A percentile compares a stretch with the other conserved stretches of the same genome.
These are phyloP conservation scores for Tragelaphus eurycerus DNA, from an alignment of 2,797 vertebrate genomes.

Conservation along the genomic window DNA sequence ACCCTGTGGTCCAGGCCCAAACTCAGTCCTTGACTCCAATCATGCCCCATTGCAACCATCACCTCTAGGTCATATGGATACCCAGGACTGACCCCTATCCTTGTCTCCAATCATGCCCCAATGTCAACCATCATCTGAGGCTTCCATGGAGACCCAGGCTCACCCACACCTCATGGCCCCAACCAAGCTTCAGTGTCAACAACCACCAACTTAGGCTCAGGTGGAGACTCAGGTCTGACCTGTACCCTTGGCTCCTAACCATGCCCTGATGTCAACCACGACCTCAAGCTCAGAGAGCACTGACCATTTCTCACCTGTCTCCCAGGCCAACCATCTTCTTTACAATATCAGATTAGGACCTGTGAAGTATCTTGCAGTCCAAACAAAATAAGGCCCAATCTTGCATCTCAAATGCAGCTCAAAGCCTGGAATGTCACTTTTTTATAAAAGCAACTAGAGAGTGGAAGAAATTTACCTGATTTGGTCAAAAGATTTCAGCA, in stretches of 20 bases:
- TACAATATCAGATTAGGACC: not conserved
- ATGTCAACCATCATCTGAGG: not conserved
- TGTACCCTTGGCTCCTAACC: not conserved
- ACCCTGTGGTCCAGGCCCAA: not conserved
- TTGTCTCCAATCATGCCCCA: not conserved
- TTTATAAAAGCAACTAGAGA: not conserved
- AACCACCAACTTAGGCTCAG: not conserved
- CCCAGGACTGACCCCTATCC: not conserved
- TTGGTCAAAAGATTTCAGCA: not conserved
- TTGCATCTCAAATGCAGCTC: not conserved
- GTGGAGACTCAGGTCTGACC: not conserved
- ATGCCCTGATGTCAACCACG: not conserved
- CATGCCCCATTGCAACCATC: not conserved
- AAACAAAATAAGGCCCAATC: not conserved
- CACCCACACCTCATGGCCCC: not conserved
- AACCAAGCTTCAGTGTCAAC: not conserved
- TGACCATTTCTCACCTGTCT: not conserved
- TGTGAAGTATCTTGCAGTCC: not conserved
- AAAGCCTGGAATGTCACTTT: not conserved
- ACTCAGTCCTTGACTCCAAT: not conserved
- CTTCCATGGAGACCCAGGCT: not conserved
- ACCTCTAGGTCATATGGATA: not conserved
- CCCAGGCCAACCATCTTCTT: not conserved
- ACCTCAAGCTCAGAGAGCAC: not conserved
- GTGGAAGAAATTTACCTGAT: not conserved